Base-by-base conservation (phyloP, 2,888 invertebrate genomes). In the Malthinus flaveolus region DNA sequence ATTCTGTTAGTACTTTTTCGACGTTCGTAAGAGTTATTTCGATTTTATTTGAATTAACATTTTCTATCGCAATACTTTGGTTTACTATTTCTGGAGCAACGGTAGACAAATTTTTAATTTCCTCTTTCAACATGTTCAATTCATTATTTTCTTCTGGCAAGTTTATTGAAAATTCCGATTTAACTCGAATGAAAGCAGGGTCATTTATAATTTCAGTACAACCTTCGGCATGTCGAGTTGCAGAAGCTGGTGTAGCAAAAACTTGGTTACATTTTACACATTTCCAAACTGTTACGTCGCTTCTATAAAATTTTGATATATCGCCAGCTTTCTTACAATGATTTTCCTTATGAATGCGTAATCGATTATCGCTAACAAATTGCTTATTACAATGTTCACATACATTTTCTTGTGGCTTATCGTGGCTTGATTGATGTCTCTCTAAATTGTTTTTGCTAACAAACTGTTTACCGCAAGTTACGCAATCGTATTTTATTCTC, bases 301-400 rank as follows among this genome's bases (percentile, higher is more conserved):
- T 79, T 33, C 78, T 70, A 65, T 79, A 79, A 68, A 79, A 79
- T 63, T 78, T 78, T 1, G 75, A 76, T 57, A 78, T 74, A 61
- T 78, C 78, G 6, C 77, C 77, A 0, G 77, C 75, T 65, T 78
- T 78, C 56, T 79, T 79, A 59, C 79, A 79, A 56, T 79, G 79
- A 60, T 78, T 79, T 63, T 79, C 79, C 62, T 78, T 78, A 56
- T 79, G 79, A 10, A 78, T 78, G 13, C 77, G 69, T 44, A 79
- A 68, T 8, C 79, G 71, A 59, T 78, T 79, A 64, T 78, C 78
- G 56, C 76, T 78, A 6, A 79, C 78, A 63, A 79, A 79, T 42
- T 76, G 75, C 62, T 79, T 79, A 45, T 74, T 76, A 58, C 79
- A 79, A 55, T 76, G 74, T 58, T 78, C 78, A 59, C 79, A 79